Evolutionary conservation across 2,113 vertebrate species (phyloP), one percentile per base, ranked within the genome.

Genomic region (Actenoides lindsayi): DNA sequence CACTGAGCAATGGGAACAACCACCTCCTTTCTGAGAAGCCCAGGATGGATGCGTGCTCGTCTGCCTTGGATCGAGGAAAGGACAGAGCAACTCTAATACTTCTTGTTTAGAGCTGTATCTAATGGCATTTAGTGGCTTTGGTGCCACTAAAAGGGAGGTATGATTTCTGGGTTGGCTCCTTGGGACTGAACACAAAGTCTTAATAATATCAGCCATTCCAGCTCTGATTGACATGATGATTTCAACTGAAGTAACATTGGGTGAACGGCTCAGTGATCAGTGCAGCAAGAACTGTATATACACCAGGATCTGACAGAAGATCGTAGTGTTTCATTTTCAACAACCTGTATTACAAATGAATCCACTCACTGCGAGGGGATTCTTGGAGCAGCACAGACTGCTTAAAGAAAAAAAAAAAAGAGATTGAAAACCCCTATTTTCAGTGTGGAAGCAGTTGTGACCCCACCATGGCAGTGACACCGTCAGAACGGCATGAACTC

Each of bases 351-450:
- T 78, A 90, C 44, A 51, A 86, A 89, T 0, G 2, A 97, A 76
- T 33, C 35, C 31, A 71, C 82, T 92, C 80, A 63, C 33, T 92
- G 71, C 86, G 91, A 46, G 93, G n/a, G 44, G 50, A 83, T 94
- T 90, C 69, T 69, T 95, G 90, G 33, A 96, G 85, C 79, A 96
- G 67, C 75, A 90, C 80, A 93, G 90, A 64, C 82, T 96, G 41
- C 83, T 92, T 95, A 80, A 77, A 83, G 69, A 89, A 56, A 57
- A 51, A 60, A 56, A 25, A 4, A 91, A 64, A 83, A 51, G 2
- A 70, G 14, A 59, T 28, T 10, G 12, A 35, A 82, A 53, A 54
- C 15, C 42, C 15, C 15, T 28, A 75, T 51, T 93, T 89, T 83
- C 57, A 28, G 19, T 46, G 33, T 90, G 76, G 59, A 94, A 95